A percentile compares a stretch with the other conserved stretches of the same genome.
Conservation (phyloP, 2,113 vertebrate species). For the Sebastes fasciatus region DNA sequence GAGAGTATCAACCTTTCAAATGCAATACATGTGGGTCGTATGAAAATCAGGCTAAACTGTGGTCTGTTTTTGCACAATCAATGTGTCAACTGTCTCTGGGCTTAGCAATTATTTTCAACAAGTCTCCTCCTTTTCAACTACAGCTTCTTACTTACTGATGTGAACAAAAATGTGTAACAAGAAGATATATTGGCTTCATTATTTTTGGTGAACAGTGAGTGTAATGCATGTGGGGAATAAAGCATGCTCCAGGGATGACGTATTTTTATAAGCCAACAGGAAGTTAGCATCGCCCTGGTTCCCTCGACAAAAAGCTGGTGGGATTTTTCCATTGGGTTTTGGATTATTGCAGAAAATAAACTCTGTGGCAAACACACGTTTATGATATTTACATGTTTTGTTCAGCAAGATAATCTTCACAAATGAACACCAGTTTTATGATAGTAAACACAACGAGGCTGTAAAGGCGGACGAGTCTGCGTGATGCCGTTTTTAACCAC, state of each 20-base stretch:
- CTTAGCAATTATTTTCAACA: conserved; percentile 1
- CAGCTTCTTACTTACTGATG: not conserved
- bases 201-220: not conserved
- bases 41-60: not conserved
- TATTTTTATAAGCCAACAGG: too few relatives aligned
- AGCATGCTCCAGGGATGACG: not conserved
- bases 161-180: not conserved
- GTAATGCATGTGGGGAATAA: not conserved
- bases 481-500: too few relatives aligned
- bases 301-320: too few relatives aligned
- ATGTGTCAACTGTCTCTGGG: not conserved
- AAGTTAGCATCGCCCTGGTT: too few relatives aligned
- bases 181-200: not conserved
- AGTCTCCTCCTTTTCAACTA: not conserved
- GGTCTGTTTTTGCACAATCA: conserved; percentile 14
- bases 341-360: too few relatives aligned
- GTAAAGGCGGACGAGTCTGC: too few relatives aligned
- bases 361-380: too few relatives aligned
- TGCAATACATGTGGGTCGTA: not conserved
- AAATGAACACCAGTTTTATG: too few relatives aligned
- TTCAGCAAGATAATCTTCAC: too few relatives aligned
- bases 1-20: conserved; percentile 17
- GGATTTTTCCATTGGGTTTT: too few relatives aligned
- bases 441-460: too few relatives aligned
- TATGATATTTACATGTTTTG: too few relatives aligned